A percentile compares a stretch with the other conserved stretches of the same genome.
Evolutionary conservation across 1,140 invertebrate species (phyloP).

Genomic region (Drosophila repletoides): DNA sequence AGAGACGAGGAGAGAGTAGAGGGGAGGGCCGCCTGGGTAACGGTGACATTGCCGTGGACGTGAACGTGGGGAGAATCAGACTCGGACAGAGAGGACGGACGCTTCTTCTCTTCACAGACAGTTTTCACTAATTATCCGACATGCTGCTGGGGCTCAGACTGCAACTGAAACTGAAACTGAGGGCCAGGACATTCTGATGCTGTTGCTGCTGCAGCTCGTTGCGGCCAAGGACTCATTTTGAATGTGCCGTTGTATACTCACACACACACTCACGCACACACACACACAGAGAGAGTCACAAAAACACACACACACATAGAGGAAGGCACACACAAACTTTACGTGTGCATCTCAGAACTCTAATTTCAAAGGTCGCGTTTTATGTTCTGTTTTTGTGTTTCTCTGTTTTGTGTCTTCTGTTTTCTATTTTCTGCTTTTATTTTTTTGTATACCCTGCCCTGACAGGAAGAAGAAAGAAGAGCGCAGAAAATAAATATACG

Average conservation of each 20-base stretch:
- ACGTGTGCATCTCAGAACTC: slow-evolving; percentile 75
- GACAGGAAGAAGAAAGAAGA: neutral
- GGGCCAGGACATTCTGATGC: slow-evolving; percentile 11
- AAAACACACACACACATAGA: slow-evolving; percentile 13
- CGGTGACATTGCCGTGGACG: slow-evolving; percentile 39
- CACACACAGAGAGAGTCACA: slow-evolving; percentile 7
- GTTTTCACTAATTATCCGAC: slow-evolving; percentile 80
- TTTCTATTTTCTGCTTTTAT: slow-evolving; percentile 21
- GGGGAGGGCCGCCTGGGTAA: neutral
- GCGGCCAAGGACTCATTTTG: slow-evolving; percentile 79
- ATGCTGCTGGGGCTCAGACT: slow-evolving; percentile 55
- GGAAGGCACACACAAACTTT: slow-evolving; percentile 48
- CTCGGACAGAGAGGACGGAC: slow-evolving; percentile 34
- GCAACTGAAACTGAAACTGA: slow-evolving; percentile 20
- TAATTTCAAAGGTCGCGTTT: slow-evolving; percentile 74
- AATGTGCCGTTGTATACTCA: slow-evolving; percentile 57
- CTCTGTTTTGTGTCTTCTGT: slow-evolving; percentile 26
- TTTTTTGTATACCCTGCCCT: slow-evolving; percentile 22
- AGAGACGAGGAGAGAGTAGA: too few relatives aligned
- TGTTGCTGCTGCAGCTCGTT: slow-evolving; percentile 56
- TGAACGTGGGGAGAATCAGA: slow-evolving; percentile 53
- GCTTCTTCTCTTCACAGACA: slow-evolving; percentile 72
- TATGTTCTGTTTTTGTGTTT: slow-evolving; percentile 17
- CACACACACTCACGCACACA: slow-evolving; percentile 17
- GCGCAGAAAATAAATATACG: neutral